Conservation (phyloP, 2,888 invertebrate species). For the Flabesymbios commensalis region DNA sequence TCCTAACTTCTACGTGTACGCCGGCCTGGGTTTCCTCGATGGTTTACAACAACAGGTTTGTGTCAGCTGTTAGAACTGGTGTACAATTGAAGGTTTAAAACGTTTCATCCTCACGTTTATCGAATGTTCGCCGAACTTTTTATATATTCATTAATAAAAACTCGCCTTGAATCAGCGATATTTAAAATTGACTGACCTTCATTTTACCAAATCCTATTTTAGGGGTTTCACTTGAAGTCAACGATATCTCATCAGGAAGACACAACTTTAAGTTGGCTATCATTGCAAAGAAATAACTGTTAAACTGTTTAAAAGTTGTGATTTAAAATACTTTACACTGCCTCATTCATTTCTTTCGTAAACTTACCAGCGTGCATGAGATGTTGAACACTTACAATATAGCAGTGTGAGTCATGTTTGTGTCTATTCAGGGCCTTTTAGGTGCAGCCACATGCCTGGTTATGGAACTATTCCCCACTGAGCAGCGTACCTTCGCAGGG, state of each 20-base stretch:
- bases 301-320: background rate
- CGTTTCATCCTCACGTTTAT: background rate
- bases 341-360: no score
- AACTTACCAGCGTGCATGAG: no score
- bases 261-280: no score
- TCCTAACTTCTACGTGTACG: background rate
- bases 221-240: no score
- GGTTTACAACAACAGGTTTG: constrained; percentile 11
- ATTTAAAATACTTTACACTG: no score
- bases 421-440: constrained; percentile 2
- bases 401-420: background rate
- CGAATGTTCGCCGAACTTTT: no score
- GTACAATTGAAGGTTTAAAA: background rate
- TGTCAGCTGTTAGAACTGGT: background rate
- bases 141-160: no score
- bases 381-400: no score
- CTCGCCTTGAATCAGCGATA: no score
- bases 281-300: background rate
- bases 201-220: no score
- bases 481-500: constrained; percentile 10
- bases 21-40: constrained; percentile 1
- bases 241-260: no score
- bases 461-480: constrained; percentile 11
- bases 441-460: background rate
- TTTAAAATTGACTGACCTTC: no score